Percentiles rank a stretch among this genome's conserved stretches.
Evolutionary conservation across 2,888 invertebrate species (phyloP).

Genomic region (Eustalomyia histrio): DNA sequence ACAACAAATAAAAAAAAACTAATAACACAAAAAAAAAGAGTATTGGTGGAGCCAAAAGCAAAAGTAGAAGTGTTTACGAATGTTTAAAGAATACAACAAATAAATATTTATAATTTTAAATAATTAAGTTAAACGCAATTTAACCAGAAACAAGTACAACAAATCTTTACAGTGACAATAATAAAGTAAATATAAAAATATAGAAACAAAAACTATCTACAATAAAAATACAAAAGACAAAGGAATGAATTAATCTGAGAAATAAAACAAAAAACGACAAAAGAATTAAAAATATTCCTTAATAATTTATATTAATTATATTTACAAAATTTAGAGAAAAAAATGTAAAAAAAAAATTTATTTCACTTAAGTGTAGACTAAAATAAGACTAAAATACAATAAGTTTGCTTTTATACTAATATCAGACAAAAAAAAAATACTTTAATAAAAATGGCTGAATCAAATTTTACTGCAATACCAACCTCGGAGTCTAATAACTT

Average conservation of each 20-base stretch:
- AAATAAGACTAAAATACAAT: slow-evolving; percentile 5
- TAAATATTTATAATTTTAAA: neutral
- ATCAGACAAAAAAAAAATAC: neutral
- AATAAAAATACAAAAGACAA: slow-evolving; percentile 13
- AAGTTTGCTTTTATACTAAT: neutral
- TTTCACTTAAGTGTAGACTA: slow-evolving; percentile 1
- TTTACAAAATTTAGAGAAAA: neutral
- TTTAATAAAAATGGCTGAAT: slow-evolving; percentile 36
- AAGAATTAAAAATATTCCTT: slow-evolving; percentile 1
- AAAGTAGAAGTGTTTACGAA: slow-evolving; percentile 6
- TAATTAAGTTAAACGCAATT: slow-evolving; percentile 29
- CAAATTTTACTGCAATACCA: slow-evolving; percentile 19
- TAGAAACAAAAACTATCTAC: neutral
- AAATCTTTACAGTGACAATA: slow-evolving; percentile 21
- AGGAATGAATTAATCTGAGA: slow-evolving; percentile 36
- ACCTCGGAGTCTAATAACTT: slow-evolving; percentile 3
- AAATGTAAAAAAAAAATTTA: slow-evolving; percentile 6
- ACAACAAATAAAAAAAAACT: slow-evolving; percentile 16
- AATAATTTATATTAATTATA: slow-evolving; percentile 8
- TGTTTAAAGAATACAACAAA: neutral
- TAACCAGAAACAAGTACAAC: slow-evolving; percentile 8
- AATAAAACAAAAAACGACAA: neutral
- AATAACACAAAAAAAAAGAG: neutral
- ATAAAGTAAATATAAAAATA: neutral
- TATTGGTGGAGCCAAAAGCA: neutral